These are phyloP conservation scores for Hylyphantes graminicola DNA, from an alignment of 1,140 invertebrate species.

Conservation along the genomic window DNA sequence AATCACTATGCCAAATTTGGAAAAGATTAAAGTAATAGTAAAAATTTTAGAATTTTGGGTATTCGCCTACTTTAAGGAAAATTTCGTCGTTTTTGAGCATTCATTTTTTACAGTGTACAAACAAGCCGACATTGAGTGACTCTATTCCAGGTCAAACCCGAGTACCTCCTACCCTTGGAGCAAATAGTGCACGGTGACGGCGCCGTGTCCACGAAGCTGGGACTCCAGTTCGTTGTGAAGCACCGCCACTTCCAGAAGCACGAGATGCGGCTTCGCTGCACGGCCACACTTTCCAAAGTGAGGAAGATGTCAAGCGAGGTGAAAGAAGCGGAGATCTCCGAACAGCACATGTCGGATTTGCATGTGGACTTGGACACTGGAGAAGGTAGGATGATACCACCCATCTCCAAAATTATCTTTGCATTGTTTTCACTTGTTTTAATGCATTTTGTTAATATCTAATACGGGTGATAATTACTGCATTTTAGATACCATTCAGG, in stretches of 20 bases:
- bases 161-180: slow-evolving; percentile 10
- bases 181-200: slow-evolving; percentile 8
- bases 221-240: slow-evolving; percentile 33
- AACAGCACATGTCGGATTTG: slow-evolving; percentile 49
- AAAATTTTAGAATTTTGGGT: too few relatives aligned
- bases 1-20: too few relatives aligned
- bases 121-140: not conserved
- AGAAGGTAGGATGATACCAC: slow-evolving; percentile 12
- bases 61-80: too few relatives aligned
- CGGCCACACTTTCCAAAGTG: slow-evolving; percentile 73
- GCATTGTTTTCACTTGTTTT: too few relatives aligned
- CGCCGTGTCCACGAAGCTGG: slow-evolving; percentile 21
- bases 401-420: too few relatives aligned
- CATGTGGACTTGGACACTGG: slow-evolving; percentile 37
- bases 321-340: slow-evolving; percentile 32
- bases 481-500: too few relatives aligned
- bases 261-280: slow-evolving; percentile 64
- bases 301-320: slow-evolving; percentile 83
- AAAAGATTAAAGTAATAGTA: too few relatives aligned
- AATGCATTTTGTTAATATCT: too few relatives aligned
- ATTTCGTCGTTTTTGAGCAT: too few relatives aligned
- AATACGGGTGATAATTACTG: too few relatives aligned
- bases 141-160: slow-evolving; percentile 21
- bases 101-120: not conserved
- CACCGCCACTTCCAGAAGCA: slow-evolving; percentile 63